These are phyloP conservation scores for Danio kyathit DNA, from an alignment of 2,797 vertebrate genomes.

Conservation along the genomic window DNA sequence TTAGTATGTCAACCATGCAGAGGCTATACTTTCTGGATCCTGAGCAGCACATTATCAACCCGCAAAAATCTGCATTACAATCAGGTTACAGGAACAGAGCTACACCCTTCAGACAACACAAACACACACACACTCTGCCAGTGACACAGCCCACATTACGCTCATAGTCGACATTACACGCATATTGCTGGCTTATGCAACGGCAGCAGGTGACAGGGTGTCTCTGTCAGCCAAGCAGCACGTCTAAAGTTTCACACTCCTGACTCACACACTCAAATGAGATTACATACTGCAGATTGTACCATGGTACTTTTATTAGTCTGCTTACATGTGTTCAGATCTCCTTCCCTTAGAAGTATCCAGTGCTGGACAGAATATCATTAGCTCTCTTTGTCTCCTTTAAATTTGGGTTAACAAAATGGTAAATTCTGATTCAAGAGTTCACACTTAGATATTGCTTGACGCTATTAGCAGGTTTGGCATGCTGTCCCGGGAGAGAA, in stretches of 20 bases:
- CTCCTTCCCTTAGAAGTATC: background rate
- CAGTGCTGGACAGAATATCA: background rate
- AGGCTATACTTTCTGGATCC: background rate
- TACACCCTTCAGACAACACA: slow-evolving; percentile 41
- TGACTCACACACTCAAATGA: slow-evolving; percentile 16
- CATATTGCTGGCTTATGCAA: slow-evolving; percentile 54
- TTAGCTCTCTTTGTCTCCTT: background rate
- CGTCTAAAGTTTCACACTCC: slow-evolving; percentile 29
- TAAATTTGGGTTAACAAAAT: no score
- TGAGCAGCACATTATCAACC: background rate
- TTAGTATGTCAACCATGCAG: background rate
- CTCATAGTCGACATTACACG: slow-evolving; percentile 59
- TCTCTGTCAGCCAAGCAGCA: background rate
- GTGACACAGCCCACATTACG: slow-evolving; percentile 48
- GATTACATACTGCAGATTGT: slow-evolving; percentile 12
- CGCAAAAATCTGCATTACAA: slow-evolving; percentile 21
- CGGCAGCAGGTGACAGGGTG: slow-evolving; percentile 46
- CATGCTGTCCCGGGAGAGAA: no score
- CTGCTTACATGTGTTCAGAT: background rate
- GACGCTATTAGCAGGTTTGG: no score
- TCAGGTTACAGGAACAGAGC: background rate
- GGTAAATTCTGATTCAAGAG: no score
- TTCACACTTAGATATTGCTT: no score
- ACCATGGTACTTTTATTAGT: background rate
- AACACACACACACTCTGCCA: slow-evolving; percentile 28